phyloP scores from a whole-genome alignment of 2,113 vertebrate species.

The Oxyura jamaicensis region DNA sequence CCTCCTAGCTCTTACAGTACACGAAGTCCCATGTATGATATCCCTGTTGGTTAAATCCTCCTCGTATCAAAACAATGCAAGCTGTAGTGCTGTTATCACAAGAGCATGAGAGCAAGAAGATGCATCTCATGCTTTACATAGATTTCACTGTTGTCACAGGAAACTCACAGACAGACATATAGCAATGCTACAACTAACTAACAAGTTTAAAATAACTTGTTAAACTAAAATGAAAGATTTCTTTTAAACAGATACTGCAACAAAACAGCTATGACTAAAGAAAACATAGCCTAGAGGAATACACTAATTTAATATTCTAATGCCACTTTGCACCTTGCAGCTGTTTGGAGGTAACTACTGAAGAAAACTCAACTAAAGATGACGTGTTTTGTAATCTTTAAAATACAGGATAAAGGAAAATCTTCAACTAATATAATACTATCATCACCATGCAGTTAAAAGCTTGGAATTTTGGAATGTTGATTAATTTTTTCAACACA shows the following conservation, averaged over 20 bases:
- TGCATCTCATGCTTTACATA: neutral
- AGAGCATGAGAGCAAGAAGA: neutral
- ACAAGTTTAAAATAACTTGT: neutral
- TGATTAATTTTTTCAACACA: constrained; percentile 16
- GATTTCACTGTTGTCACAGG: neutral
- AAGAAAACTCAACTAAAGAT: neutral
- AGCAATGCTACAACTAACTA: neutral
- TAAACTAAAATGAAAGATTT: neutral
- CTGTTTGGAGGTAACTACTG: neutral
- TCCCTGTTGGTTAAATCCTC: neutral
- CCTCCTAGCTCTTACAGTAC: neutral
- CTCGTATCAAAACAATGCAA: neutral
- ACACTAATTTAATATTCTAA: neutral
- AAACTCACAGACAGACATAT: accelerated
- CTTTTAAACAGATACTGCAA: neutral
- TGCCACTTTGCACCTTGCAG: neutral
- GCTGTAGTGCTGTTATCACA: neutral
- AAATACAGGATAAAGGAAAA: neutral
- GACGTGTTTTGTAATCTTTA: neutral
- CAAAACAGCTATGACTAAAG: neutral
- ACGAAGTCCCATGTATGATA: neutral
- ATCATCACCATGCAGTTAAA: neutral
- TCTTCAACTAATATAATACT: neutral
- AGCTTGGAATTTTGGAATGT: neutral
- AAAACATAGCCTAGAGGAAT: neutral